phyloP scores from a whole-genome alignment of 1,140 invertebrate genomes.

The Holotrichia oblita region DNA sequence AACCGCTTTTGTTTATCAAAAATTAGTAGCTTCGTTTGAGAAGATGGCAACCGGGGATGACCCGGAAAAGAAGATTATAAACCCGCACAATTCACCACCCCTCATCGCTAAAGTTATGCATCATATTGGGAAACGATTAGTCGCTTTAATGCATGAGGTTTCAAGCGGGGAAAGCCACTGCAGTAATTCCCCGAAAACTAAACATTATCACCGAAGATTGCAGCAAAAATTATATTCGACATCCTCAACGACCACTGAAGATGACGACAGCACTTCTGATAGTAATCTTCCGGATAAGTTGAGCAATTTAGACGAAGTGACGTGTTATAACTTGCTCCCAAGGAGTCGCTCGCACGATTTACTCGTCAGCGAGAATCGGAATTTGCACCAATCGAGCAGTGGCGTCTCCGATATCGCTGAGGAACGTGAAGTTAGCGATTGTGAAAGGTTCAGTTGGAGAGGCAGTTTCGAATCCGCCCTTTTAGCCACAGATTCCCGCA shows the following conservation, averaged over 20 bases:
- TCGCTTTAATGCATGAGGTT: slow-evolving; percentile 92
- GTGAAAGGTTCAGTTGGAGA: slow-evolving; percentile 88
- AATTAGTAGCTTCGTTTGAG: slow-evolving; percentile 81
- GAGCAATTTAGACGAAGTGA: slow-evolving; percentile 52
- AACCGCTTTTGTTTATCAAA: slow-evolving; percentile 84
- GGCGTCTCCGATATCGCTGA: slow-evolving; percentile 67
- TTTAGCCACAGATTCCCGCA: slow-evolving; percentile 82
- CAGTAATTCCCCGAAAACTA: slow-evolving; percentile 63
- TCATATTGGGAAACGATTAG: slow-evolving; percentile 86
- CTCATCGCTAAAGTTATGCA: slow-evolving; percentile 93
- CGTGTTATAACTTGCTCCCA: slow-evolving; percentile 62
- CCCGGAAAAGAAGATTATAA: slow-evolving; percentile 59
- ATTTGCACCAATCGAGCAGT: slow-evolving; percentile 61
- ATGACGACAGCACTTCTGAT: slow-evolving; percentile 77
- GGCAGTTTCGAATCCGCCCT: slow-evolving; percentile 90
- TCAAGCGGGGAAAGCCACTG: slow-evolving; percentile 73
- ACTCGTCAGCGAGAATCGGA: slow-evolving; percentile 67
- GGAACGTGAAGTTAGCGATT: slow-evolving; percentile 83
- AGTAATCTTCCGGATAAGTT: slow-evolving; percentile 59
- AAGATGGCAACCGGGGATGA: slow-evolving; percentile 71
- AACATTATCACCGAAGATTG: slow-evolving; percentile 65
- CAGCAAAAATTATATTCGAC: slow-evolving; percentile 71
- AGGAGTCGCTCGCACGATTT: slow-evolving; percentile 83
- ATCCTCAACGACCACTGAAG: slow-evolving; percentile 79
- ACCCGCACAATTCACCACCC: slow-evolving; percentile 80